phyloP scores from a whole-genome alignment of 2,113 vertebrate species.

The Synodontis membranacea region DNA sequence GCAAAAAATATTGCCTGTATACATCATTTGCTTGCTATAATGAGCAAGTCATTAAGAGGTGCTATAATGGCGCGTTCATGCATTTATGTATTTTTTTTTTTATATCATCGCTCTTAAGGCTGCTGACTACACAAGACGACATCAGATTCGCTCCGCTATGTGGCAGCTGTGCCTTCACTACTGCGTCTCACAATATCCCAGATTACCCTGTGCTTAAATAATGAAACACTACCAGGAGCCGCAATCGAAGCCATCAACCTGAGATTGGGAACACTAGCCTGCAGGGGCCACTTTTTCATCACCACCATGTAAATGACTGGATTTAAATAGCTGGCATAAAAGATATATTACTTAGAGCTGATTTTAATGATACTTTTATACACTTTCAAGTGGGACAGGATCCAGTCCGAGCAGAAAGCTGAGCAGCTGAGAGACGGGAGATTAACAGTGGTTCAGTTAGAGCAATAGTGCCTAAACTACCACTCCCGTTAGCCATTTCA shows the following conservation, averaged over 20 bases:
- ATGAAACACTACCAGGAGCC: slow-evolving; percentile 29
- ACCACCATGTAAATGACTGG: slow-evolving; percentile 31
- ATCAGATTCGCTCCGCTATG: not conserved
- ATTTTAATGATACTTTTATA: slow-evolving; percentile 25
- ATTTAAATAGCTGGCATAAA: slow-evolving; percentile 37
- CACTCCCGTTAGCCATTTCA: not conserved
- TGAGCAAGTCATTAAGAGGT: slow-evolving; percentile 16
- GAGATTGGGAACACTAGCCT: slow-evolving; percentile 11
- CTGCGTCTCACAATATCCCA: slow-evolving; percentile 7
- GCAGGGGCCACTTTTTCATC: slow-evolving; percentile 28
- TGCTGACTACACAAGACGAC: slow-evolving; percentile 4
- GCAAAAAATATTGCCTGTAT: not conserved
- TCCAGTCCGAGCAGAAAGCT: not conserved
- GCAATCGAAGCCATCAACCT: slow-evolving; percentile 29
- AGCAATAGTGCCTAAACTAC: not conserved
- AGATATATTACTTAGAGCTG: slow-evolving; percentile 37
- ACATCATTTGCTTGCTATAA: slow-evolving; percentile 3
- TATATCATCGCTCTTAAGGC: not conserved
- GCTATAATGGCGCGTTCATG: not conserved
- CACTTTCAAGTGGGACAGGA: not conserved
- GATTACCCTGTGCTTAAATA: slow-evolving; percentile 20
- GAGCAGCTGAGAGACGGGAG: not conserved
- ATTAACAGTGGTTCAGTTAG: not conserved
- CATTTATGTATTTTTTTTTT: slow-evolving; percentile 6
- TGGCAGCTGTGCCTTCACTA: not conserved